phyloP scores from a whole-genome alignment of 2,888 invertebrate species.

The Abscondita cerata region DNA sequence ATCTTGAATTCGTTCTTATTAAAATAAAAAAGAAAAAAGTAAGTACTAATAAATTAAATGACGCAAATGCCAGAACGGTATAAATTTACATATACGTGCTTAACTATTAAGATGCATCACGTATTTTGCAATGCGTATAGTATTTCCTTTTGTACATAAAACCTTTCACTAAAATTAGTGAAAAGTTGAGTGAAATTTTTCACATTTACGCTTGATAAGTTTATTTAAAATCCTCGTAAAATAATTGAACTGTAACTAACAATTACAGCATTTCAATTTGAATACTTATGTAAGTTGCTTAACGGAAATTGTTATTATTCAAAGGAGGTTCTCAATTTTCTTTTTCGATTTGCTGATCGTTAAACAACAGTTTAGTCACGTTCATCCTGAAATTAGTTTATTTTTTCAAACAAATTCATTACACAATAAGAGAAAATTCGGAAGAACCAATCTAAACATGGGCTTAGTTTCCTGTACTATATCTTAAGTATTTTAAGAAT shows the following conservation, averaged over 20 bases:
- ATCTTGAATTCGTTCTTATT: background rate
- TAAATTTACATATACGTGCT: slow-evolving; percentile 7
- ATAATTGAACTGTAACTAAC: background rate
- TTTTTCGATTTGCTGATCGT: too few species aligned
- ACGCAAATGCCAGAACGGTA: background rate
- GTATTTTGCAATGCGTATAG: slow-evolving; percentile 1
- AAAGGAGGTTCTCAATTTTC: too few species aligned
- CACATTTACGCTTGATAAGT: background rate
- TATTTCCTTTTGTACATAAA: background rate
- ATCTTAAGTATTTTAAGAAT: too few species aligned
- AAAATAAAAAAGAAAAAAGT: background rate
- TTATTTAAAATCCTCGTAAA: background rate
- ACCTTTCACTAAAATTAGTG: slow-evolving; percentile 8
- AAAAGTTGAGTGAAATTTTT: background rate
- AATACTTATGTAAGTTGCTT: background rate
- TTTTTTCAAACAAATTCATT: too few species aligned
- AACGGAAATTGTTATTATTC: too few species aligned
- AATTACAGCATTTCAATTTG: background rate
- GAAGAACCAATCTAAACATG: too few species aligned
- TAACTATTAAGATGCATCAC: slow-evolving; percentile 3
- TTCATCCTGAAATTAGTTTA: too few species aligned
- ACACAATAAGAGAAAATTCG: too few species aligned
- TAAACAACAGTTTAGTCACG: too few species aligned
- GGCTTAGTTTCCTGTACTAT: too few species aligned
- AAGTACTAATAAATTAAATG: too few species aligned